Conservation (phyloP, 2,888 invertebrate species). For the Macrophya annulata region DNA sequence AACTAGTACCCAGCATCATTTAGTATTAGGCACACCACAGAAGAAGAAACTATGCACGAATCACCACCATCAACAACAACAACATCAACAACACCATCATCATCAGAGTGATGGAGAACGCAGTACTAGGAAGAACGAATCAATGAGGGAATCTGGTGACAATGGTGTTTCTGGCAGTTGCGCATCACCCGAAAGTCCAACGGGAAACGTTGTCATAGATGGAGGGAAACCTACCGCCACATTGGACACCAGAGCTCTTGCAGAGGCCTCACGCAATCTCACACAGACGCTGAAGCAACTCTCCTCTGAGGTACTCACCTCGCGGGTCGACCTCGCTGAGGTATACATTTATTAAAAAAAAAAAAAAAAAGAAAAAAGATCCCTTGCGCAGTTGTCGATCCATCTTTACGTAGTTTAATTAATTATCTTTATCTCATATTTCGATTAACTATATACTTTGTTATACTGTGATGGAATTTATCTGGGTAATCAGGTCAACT, state of each 20-base stretch:
- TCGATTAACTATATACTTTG: not conserved
- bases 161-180: not conserved
- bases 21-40: conserved; percentile 64
- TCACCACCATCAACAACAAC: conserved; percentile 68
- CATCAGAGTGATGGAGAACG: conserved; percentile 40
- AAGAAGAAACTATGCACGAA: conserved; percentile 73
- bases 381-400: conserved; percentile 36
- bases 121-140: conserved; percentile 56
- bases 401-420: conserved; percentile 34
- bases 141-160: conserved; percentile 36
- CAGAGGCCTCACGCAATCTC: conserved; percentile 95
- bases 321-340: conserved; percentile 78
- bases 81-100: conserved; percentile 58
- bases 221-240: conserved; percentile 75
- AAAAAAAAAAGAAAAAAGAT: conserved; percentile 28
- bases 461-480: not conserved
- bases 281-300: conserved; percentile 95
- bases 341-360: conserved; percentile 74
- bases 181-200: conserved; percentile 68
- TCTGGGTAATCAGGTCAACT: not conserved
- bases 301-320: conserved; percentile 93
- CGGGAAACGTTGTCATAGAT: conserved; percentile 75
- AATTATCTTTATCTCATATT: not conserved
- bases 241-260: conserved; percentile 88
- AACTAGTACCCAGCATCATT: conserved; percentile 28